Evolutionary conservation across 1,140 invertebrate genomes (phyloP), one percentile per base, ranked within the genome.

Genomic region (Brevipalpus yothersi): DNA sequence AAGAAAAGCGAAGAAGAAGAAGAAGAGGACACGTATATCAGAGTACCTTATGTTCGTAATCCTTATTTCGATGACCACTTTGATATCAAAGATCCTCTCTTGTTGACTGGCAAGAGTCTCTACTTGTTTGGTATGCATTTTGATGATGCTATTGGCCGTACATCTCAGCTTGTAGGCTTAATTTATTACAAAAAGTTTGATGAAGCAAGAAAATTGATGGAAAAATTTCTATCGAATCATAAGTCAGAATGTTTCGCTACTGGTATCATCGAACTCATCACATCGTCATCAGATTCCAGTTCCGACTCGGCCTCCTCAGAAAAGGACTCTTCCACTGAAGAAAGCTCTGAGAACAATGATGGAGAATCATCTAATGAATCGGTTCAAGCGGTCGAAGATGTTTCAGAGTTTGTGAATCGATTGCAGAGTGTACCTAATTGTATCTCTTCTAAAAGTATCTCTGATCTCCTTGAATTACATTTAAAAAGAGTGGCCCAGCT

Each of bases 41-140:
- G 86, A 59, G 80, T 92, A 0, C 73, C 73, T 53, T 92, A 78
- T 69, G 62, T 94, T 41, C 77, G 82, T 66, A 90, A 91, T 69
- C 78, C 79, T 4, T 83, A 75, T 69, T 82, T 81, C 71, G 88
- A 93, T 73, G 80, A 84, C 68, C 86, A 92, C 71, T 88, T 90
- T 74, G 85, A 90, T 72, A 69, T 88, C 4, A 75, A 69, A 60
- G 77, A 86, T 64, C 74, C 78, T 10, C 68, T 73, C 45, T 73
- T 78, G 68, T 70, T 86, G 41, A 72, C 82, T 49, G 87, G 86
- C 7, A 92, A 91, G 74, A 84, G 84, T 1, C 69, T 91, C 15
- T 61, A 72, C 69, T 47, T 77, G 75, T 67, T 77, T 79, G 65
- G 79, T 1, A 62, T 65, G 66, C 64, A 66, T 23, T 60, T 68